These are phyloP conservation scores for Caerostris darwini DNA, from an alignment of 1,140 invertebrate species.

Conservation along the genomic window DNA sequence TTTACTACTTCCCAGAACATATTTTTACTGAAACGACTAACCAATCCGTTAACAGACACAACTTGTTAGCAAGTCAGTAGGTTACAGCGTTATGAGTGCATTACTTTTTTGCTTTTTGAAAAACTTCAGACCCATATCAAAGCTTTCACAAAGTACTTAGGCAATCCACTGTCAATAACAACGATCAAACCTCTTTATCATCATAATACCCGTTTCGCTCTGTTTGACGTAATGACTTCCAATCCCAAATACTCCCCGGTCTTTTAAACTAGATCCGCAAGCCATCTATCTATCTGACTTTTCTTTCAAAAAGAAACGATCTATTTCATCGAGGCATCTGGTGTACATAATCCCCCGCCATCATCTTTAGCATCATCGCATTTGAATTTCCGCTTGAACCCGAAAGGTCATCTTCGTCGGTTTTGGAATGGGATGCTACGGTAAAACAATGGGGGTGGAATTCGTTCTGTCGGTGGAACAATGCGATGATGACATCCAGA, in stretches of 20 bases:
- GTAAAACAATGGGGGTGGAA: neutral
- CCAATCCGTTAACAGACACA: no score
- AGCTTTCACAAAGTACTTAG: neutral
- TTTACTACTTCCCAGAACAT: no score
- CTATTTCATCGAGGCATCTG: neutral
- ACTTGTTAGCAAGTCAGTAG: slow-evolving; percentile 6
- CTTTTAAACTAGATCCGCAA: slow-evolving; percentile 1
- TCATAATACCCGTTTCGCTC: slow-evolving; percentile 40
- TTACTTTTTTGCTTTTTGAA: neutral
- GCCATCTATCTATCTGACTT: neutral
- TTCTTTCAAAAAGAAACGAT: neutral
- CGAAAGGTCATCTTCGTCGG: neutral
- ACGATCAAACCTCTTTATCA: neutral
- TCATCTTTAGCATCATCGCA: neutral
- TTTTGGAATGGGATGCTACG: neutral
- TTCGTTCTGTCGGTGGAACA: neutral
- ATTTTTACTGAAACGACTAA: no score
- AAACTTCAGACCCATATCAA: neutral
- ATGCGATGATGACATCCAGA: neutral
- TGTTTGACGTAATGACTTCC: slow-evolving; percentile 41
- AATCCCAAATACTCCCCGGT: slow-evolving; percentile 19
- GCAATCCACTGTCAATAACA: neutral
- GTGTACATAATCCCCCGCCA: neutral
- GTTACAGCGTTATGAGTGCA: neutral
- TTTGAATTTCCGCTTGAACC: slow-evolving; percentile 61